Percentiles rank a stretch among this genome's conserved stretches.
Conservation (phyloP, 2,113 vertebrate genomes). For the Apus apus region DNA sequence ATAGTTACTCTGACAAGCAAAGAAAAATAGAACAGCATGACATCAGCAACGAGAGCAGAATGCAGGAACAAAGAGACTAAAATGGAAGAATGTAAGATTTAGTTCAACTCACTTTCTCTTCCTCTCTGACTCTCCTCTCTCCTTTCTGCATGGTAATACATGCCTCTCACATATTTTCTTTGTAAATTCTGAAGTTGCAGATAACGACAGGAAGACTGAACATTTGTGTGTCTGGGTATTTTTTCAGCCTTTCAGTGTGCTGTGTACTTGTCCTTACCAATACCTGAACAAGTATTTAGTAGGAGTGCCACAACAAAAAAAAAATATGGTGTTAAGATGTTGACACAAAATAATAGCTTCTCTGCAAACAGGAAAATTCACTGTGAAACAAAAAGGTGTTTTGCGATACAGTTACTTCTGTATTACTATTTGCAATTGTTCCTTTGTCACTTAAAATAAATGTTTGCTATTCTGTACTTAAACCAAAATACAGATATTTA, state of each 20-base stretch:
- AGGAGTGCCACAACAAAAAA: neutral
- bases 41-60: neutral
- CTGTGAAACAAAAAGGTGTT: neutral
- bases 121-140: neutral
- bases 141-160: neutral
- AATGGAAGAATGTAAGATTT: neutral
- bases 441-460: neutral
- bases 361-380: neutral
- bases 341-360: neutral
- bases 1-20: conserved; percentile 82
- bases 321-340: neutral
- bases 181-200: neutral
- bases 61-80: neutral
- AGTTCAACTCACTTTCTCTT: neutral
- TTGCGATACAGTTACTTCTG: neutral
- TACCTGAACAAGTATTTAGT: neutral
- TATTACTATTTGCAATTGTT: neutral
- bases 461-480: neutral
- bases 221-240: neutral
- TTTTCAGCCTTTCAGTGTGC: neutral
- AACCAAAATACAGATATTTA: neutral
- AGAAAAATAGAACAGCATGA: conserved; percentile 50
- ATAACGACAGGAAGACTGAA: neutral
- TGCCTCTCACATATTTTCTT: neutral
- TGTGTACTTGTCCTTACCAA: neutral